Evolutionary conservation across 2,113 vertebrate species (phyloP), one percentile per base, ranked within the genome.

Genomic region (Peromyscus maniculatus): DNA sequence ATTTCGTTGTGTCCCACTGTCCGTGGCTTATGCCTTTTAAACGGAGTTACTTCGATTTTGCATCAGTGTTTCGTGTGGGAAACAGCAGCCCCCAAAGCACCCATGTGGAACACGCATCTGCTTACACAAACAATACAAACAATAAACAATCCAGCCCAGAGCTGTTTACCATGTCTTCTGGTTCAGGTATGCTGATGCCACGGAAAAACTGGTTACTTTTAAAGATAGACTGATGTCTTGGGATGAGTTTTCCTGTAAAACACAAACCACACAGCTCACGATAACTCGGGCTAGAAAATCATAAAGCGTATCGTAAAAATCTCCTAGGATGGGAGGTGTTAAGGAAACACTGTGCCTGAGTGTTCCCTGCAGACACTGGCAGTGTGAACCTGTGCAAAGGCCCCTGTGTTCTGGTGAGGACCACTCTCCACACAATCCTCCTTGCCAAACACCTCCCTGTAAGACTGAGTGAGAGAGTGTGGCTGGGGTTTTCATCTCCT

Each of bases 181-280:
- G 99, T 97, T 99, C 99, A 1, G 99, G 99, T 97, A 99, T 99
- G 95, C 99, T 99, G 39, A 99, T 99, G 36, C 99, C 99, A 0
- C 98, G 99, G 98, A 99, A 99, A 98, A 99, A 99, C 93, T 99
- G 99, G 98, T 99, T 99, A 97, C 98, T 99, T 98, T 99, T 99
- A 98, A 99, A 99, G 82, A 99, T 99, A 94, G 99, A 99, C 97
- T 99, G 99, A 97, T 99, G 99, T 89, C 99, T 99, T 93, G 99
- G 99, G 98, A 99, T 99, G 94, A 99, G 99, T 93, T 99, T 99
- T 91, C 99, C 99, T 99, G 55, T 72, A 97, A 98, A 94, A 97
- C 91, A 57, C 49, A 78, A 97, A 96, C 75, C 87, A 87, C 0
- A 0, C n/a, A 96, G 93, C 2, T 16, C 0, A 12, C 3, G 55